A percentile compares a stretch with the other conserved stretches of the same genome.
Conservation (phyloP, 2,888 invertebrate species). For the Pardosa pseudoannulata region DNA sequence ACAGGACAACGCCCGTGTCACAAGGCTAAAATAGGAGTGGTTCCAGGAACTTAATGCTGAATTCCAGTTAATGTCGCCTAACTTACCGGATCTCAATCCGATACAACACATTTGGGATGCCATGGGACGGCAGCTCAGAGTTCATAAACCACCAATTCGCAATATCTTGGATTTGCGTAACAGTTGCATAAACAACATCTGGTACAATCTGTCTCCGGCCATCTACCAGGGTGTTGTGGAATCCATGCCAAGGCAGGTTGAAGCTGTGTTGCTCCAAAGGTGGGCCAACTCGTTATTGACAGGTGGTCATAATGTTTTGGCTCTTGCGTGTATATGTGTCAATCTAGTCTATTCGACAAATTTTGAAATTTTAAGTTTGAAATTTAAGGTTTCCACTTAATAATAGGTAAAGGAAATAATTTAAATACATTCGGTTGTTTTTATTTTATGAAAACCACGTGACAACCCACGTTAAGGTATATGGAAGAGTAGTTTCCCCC, state of each 20-base stretch:
- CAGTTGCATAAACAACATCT: background rate
- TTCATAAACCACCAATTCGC: background rate
- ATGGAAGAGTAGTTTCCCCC: no score
- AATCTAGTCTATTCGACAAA: no score
- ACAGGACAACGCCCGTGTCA: no score
- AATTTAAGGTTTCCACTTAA: no score
- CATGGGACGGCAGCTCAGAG: background rate
- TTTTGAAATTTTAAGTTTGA: no score
- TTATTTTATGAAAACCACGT: no score
- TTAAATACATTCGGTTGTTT: no score
- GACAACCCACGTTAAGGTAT: no score
- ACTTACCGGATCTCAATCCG: background rate
- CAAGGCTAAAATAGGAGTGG: no score
- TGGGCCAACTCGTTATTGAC: background rate
- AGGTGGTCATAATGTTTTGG: conserved; percentile 2
- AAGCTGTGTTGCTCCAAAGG: background rate
- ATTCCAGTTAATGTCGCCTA: no score
- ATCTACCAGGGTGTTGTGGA: background rate
- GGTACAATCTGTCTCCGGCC: background rate
- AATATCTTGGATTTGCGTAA: conserved; percentile 2
- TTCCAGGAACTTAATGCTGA: no score
- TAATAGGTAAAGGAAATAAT: no score
- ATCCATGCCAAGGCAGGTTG: background rate
- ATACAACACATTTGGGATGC: background rate
- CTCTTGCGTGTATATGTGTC: background rate